Percentiles rank a stretch among this genome's conserved stretches.
phyloP scores from a whole-genome alignment of 2,888 invertebrate genomes.

The Apamea monoglypha region DNA sequence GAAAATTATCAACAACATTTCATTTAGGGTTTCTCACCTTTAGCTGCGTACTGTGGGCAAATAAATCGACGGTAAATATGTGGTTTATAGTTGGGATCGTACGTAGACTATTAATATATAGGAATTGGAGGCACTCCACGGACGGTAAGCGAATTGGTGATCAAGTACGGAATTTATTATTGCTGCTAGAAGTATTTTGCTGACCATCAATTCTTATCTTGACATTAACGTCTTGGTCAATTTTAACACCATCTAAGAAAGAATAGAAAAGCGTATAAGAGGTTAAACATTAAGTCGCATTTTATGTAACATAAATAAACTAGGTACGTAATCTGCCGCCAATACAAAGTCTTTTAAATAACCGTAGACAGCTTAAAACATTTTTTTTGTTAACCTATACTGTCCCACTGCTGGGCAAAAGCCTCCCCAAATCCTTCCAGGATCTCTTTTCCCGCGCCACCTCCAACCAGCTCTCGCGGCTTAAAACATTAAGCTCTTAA shows the following conservation, averaged over 20 bases:
- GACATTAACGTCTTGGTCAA: neutral
- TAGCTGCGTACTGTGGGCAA: constrained; percentile 3
- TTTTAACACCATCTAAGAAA: neutral
- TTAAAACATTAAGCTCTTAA: constrained; percentile 35
- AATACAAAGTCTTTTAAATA: constrained; percentile 10
- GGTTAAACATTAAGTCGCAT: neutral
- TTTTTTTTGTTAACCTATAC: neutral
- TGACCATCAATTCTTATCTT: neutral
- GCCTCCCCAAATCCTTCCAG: neutral
- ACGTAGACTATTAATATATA: constrained; percentile 5
- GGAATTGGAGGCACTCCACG: neutral
- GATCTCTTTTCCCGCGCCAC: neutral
- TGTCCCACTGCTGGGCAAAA: neutral
- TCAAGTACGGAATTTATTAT: constrained; percentile 11
- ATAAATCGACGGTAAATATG: constrained; percentile 1
- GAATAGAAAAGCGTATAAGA: neutral
- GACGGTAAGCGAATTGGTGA: neutral
- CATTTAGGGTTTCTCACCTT: constrained; percentile 38
- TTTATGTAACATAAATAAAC: constrained; percentile 2
- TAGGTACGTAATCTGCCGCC: neutral
- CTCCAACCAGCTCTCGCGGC: neutral
- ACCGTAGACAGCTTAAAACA: neutral
- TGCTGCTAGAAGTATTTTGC: constrained; percentile 4
- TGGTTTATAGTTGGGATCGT: neutral
- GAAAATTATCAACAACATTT: constrained; percentile 57